phyloP scores from a whole-genome alignment of 1,140 invertebrate species.

The Whitmania pigra region DNA sequence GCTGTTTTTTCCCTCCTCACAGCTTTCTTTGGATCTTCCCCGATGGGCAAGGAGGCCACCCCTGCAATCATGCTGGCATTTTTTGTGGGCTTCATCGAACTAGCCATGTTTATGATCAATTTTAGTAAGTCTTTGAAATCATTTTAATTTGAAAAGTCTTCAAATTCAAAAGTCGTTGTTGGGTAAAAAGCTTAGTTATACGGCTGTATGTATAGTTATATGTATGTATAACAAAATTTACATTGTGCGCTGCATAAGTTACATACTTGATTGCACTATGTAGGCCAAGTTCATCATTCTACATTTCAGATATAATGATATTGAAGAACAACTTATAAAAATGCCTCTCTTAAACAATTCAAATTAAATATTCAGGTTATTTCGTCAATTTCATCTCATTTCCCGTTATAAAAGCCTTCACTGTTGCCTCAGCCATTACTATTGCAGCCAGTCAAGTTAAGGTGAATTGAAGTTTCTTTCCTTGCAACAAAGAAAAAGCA shows the following conservation, averaged over 20 bases:
- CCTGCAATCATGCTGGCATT: conserved; percentile 68
- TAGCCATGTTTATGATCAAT: conserved; percentile 64
- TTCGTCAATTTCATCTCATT: conserved; percentile 84
- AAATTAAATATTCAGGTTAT: conserved; percentile 55
- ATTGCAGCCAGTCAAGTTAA: conserved; percentile 75
- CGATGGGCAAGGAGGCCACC: conserved; percentile 28
- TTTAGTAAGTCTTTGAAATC: not conserved
- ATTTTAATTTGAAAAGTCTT: no score
- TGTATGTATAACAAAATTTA: no score
- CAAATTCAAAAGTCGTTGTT: no score
- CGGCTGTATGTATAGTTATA: no score
- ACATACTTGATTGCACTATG: no score
- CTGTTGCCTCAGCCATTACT: conserved; percentile 76
- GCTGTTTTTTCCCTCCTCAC: conserved; percentile 41
- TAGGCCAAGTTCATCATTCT: no score
- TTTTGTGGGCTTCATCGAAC: conserved; percentile 58
- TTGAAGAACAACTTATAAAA: no score
- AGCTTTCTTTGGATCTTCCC: conserved; percentile 32
- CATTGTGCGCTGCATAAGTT: no score
- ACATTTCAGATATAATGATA: no score
- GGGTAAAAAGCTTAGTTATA: no score
- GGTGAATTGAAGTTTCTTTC: conserved; percentile 28
- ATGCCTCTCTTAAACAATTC: no score
- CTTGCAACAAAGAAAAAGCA: not conserved
- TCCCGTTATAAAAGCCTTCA: conserved; percentile 73